phyloP scores from a whole-genome alignment of 2,113 vertebrate species.

The Nyctereutes procyonoides region DNA sequence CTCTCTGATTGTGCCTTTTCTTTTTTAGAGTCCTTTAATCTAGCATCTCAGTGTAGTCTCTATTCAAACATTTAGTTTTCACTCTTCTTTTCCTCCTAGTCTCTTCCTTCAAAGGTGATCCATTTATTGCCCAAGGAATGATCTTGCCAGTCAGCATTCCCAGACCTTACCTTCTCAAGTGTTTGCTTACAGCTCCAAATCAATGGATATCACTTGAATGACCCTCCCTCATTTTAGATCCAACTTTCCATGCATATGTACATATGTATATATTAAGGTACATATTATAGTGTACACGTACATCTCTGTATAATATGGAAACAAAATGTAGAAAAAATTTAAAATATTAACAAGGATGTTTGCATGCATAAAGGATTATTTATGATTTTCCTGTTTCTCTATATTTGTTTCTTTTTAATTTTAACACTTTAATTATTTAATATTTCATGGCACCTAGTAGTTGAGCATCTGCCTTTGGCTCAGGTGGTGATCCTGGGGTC shows the following conservation, averaged over 20 bases:
- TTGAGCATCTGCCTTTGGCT: too few species aligned
- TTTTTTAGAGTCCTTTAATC: not conserved
- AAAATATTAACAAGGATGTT: not conserved
- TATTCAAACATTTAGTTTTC: not conserved
- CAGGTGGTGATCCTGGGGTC: too few species aligned
- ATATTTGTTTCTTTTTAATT: not conserved
- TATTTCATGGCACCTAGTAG: not conserved
- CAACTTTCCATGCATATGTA: not conserved
- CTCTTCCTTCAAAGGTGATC: not conserved
- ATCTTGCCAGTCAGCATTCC: not conserved
- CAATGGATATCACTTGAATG: not conserved
- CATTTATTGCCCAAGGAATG: not conserved
- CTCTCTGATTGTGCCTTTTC: not conserved
- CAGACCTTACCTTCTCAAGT: not conserved
- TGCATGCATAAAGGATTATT: not conserved
- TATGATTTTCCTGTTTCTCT: not conserved
- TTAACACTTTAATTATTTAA: conserved; percentile 3
- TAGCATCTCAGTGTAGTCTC: not conserved
- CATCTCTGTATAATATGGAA: not conserved
- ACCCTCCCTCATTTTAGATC: not conserved
- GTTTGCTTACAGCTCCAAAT: not conserved
- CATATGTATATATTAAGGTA: not conserved
- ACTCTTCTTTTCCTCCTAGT: not conserved
- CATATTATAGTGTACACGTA: not conserved
- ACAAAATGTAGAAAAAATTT: not conserved